These are phyloP conservation scores for Noctua comes DNA, from an alignment of 2,888 invertebrate species.

Conservation along the genomic window DNA sequence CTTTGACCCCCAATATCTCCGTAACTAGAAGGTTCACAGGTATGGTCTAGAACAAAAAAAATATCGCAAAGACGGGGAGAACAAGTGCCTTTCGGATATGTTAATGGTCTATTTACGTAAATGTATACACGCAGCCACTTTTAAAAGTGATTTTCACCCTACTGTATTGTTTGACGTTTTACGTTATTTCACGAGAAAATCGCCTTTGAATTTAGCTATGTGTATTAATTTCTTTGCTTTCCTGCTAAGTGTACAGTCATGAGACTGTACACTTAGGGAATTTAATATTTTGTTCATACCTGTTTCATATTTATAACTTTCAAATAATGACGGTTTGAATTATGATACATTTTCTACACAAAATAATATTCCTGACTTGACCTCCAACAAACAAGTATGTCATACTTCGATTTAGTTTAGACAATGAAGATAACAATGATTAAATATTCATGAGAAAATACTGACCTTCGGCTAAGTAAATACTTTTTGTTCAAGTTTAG, in stretches of 20 bases:
- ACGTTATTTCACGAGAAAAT: background rate
- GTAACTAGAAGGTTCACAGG: no score
- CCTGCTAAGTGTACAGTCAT: no score
- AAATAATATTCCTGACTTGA: background rate
- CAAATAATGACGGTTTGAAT: background rate
- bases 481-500: slow-evolving; percentile 23
- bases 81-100: no score
- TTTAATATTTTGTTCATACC: background rate
- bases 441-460: slow-evolving; percentile 54
- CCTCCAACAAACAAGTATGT: background rate
- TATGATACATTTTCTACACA: background rate
- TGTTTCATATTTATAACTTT: background rate
- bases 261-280: background rate
- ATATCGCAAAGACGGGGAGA: no score
- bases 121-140: no score
- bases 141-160: no score
- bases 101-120: no score
- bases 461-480: slow-evolving; percentile 44
- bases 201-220: background rate
- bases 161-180: no score
- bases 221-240: background rate
- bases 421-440: slow-evolving; percentile 45
- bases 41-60: no score
- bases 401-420: slow-evolving; percentile 40
- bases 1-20: no score